Percentiles rank a stretch among this genome's conserved stretches.
Conservation (phyloP, 1,140 invertebrate genomes). For the Hycleus cichorii region DNA sequence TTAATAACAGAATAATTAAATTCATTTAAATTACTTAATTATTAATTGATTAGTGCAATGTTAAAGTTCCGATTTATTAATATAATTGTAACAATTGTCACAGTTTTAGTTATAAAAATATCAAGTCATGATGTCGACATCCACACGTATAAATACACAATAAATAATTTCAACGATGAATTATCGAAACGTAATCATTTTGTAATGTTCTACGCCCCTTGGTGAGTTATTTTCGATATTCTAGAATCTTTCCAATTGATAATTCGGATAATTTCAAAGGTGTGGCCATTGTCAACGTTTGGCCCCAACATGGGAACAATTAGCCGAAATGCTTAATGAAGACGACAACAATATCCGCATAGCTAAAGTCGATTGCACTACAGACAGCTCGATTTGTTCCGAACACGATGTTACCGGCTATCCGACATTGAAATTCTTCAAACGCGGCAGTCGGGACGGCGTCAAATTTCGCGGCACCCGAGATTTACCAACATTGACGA, state of each 20-base stretch:
- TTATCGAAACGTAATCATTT: conserved; percentile 60
- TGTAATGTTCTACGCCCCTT: conserved; percentile 71
- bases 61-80: too few relatives aligned
- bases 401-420: conserved; percentile 67
- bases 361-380: conserved; percentile 72
- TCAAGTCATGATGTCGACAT: conserved; percentile 34
- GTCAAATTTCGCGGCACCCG: conserved; percentile 62
- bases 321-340: conserved; percentile 61
- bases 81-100: too few relatives aligned
- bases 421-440: conserved; percentile 65
- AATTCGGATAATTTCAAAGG: conserved; percentile 41
- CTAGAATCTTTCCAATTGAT: neutral
- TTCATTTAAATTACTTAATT: too few relatives aligned
- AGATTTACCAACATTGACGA: conserved; percentile 61
- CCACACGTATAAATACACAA: conserved; percentile 39
- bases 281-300: conserved; percentile 64
- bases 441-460: conserved; percentile 51
- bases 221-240: conserved; percentile 46
- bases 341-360: conserved; percentile 56
- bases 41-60: too few relatives aligned
- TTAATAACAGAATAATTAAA: too few relatives aligned
- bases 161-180: conserved; percentile 49
- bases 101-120: too few relatives aligned
- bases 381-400: conserved; percentile 59
- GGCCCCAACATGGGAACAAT: conserved; percentile 61